phyloP scores from a whole-genome alignment of 2,888 invertebrate species.

The Eutolmus rufibarbis region DNA sequence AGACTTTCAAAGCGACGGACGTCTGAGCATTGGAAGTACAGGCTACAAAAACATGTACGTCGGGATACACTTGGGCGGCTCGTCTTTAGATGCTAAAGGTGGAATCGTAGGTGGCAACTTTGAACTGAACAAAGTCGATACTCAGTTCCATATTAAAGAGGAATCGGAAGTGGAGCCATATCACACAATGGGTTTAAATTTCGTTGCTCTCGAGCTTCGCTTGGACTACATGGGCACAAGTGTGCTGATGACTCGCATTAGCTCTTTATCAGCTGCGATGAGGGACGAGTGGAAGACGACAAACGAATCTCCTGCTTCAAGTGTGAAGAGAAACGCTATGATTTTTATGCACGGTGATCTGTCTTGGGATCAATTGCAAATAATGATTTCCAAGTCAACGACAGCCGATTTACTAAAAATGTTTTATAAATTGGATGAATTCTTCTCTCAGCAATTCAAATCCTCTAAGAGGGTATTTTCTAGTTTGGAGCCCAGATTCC shows the following conservation, averaged over 20 bases:
- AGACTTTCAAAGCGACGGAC: slow-evolving; percentile 89
- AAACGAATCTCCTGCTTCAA: slow-evolving; percentile 51
- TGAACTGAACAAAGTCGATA: slow-evolving; percentile 87
- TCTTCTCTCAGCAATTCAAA: slow-evolving; percentile 97
- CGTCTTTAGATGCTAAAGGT: slow-evolving; percentile 93
- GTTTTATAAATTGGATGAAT: slow-evolving; percentile 95
- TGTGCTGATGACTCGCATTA: slow-evolving; percentile 89
- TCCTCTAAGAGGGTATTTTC: slow-evolving; percentile 92
- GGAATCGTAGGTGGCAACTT: slow-evolving; percentile 98
- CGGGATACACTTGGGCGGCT: slow-evolving; percentile 85
- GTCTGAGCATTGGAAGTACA: slow-evolving; percentile 90
- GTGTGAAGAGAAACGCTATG: slow-evolving; percentile 72
- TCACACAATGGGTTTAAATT: slow-evolving; percentile 81
- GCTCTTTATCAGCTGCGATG: slow-evolving; percentile 79
- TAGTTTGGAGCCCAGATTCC: slow-evolving; percentile 68
- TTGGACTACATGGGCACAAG: slow-evolving; percentile 99
- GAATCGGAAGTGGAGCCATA: slow-evolving; percentile 90
- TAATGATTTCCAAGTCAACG: slow-evolving; percentile 96
- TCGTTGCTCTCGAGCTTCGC: slow-evolving; percentile 86
- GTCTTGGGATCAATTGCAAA: slow-evolving; percentile 94
- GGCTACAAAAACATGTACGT: slow-evolving; percentile 94
- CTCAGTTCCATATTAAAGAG: slow-evolving; percentile 87
- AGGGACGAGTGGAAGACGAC: slow-evolving; percentile 85
- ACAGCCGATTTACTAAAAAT: slow-evolving; percentile 97
- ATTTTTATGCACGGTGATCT: slow-evolving; percentile 92